Evolutionary conservation across 2,888 invertebrate species (phyloP).

Genomic region (Conistra vaccinii): DNA sequence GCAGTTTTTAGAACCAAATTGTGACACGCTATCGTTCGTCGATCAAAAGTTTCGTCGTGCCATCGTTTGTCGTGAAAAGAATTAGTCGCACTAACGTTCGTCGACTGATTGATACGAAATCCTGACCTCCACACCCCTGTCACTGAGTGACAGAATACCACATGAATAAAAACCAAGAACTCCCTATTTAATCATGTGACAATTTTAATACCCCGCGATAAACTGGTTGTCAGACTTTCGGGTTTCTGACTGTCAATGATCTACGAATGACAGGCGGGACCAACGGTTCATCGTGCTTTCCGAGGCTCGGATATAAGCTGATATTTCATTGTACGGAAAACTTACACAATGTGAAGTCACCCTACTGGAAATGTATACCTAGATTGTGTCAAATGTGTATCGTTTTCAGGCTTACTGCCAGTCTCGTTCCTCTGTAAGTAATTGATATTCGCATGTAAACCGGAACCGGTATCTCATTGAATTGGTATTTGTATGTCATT

Average conservation of each 20-base stretch:
- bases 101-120: no score
- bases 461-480: slow-evolving; percentile 1
- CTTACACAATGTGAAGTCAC: background rate
- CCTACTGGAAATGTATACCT: background rate
- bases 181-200: no score
- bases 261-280: background rate
- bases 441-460: slow-evolving; percentile 1
- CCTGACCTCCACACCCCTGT: background rate
- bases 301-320: background rate
- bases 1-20: no score
- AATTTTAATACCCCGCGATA: no score
- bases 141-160: background rate
- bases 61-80: no score
- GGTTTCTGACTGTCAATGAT: background rate
- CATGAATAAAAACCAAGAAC: no score
- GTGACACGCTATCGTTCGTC: no score
- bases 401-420: background rate
- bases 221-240: background rate
- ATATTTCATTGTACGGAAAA: background rate
- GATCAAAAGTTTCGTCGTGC: no score
- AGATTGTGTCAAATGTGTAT: background rate
- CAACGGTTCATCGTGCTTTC: background rate
- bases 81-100: no score
- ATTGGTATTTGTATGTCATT: slow-evolving; percentile 10
- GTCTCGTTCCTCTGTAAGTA: background rate